phyloP scores from a whole-genome alignment of 2,888 invertebrate genomes.

The Penaeus monodon region DNA sequence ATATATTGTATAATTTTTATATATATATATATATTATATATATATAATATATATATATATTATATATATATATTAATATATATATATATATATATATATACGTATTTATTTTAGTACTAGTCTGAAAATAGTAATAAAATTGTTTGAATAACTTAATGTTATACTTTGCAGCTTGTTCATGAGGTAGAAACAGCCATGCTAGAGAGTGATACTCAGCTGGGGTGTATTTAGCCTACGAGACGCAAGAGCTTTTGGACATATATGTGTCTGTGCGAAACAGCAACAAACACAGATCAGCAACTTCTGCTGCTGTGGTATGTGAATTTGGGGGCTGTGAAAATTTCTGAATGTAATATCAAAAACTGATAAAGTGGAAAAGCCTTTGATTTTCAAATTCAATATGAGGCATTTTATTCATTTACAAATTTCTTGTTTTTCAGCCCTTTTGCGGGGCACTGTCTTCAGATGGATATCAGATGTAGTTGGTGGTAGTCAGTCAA shows the following conservation, averaged over 20 bases:
- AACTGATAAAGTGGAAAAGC: not conserved
- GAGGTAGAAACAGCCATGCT: conserved; percentile 84
- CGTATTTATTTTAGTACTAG: too few relatives aligned
- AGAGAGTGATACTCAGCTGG: conserved; percentile 83
- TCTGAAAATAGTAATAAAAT: not conserved
- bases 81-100: conserved; percentile 33
- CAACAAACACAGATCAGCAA: conserved; percentile 79
- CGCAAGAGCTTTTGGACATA: conserved; percentile 80
- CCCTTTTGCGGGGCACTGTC: conserved; percentile 88
- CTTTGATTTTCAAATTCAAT: not conserved
- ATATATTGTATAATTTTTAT: too few relatives aligned
- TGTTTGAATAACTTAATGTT: not conserved
- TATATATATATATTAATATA: conserved; percentile 33
- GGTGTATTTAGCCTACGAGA: conserved; percentile 87
- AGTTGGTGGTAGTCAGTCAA: conserved; percentile 80
- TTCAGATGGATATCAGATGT: conserved; percentile 96
- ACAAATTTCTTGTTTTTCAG: conserved; percentile 69
- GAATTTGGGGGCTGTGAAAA: not conserved
- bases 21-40: not conserved
- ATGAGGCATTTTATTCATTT: not conserved
- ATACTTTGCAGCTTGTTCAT: conserved; percentile 64
- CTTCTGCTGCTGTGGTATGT: conserved; percentile 79
- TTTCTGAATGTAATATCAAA: not conserved
- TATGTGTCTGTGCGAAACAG: conserved; percentile 81
- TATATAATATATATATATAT: conserved; percentile 25